phyloP scores from a whole-genome alignment of 1,140 invertebrate genomes.

The Heliconius hermathena region DNA sequence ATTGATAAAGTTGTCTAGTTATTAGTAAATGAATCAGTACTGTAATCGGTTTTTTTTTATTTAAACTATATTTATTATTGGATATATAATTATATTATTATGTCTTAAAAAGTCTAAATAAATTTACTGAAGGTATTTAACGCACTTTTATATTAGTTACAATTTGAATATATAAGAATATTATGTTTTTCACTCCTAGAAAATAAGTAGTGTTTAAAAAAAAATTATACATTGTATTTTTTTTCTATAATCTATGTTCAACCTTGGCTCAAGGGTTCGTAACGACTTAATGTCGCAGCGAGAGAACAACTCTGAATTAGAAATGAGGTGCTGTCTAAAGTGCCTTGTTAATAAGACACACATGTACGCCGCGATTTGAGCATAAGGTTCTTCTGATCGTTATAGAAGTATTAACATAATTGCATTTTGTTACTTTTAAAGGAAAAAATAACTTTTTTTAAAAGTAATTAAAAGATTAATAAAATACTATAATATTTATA shows the following conservation, averaged over 20 bases:
- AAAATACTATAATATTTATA: too few relatives aligned
- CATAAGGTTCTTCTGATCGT: constrained; percentile 7
- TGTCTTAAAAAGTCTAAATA: too few relatives aligned
- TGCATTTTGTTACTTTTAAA: not conserved
- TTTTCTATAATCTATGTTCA: constrained; percentile 35
- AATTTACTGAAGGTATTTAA: too few relatives aligned
- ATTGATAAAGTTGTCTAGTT: too few relatives aligned
- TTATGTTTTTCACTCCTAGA: not conserved
- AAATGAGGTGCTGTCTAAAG: constrained; percentile 64
- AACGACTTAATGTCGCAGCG: constrained; percentile 70
- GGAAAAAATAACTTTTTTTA: too few relatives aligned
- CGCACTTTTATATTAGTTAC: too few relatives aligned
- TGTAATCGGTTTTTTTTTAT: not conserved
- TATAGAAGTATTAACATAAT: not conserved
- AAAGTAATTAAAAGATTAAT: too few relatives aligned
- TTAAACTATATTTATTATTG: not conserved
- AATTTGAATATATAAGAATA: too few relatives aligned
- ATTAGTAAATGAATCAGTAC: not conserved
- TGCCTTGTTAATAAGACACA: constrained; percentile 68
- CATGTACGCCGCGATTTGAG: constrained; percentile 49
- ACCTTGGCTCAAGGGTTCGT: constrained; percentile 54
- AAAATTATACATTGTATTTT: not conserved
- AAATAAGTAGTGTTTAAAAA: not conserved
- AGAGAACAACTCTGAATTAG: constrained; percentile 74
- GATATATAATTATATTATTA: too few relatives aligned